Evolutionary conservation across 2,797 vertebrate genomes (phyloP).

Genomic region (Neosilurus hyrtlii): DNA sequence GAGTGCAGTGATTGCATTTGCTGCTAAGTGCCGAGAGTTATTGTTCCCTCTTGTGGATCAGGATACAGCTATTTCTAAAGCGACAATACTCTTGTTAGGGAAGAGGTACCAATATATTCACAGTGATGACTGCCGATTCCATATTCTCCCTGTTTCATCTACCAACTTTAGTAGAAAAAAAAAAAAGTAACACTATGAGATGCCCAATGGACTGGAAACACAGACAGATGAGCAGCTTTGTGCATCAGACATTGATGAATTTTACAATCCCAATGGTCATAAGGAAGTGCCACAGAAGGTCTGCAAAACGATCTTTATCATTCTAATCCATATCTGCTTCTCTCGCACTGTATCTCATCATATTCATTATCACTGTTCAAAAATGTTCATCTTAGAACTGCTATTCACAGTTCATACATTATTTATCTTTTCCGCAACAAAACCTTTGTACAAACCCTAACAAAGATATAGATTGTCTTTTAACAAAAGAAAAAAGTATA

Average conservation of each 20-base stretch:
- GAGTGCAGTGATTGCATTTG: conserved; percentile 35
- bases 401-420: neutral
- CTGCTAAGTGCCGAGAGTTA: conserved; percentile 36
- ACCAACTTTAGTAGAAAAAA: neutral
- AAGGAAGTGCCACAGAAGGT: conserved; percentile 22
- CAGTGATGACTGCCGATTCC: neutral
- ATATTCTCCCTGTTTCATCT: neutral
- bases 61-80: conserved; percentile 6
- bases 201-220: neutral
- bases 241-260: conserved; percentile 36
- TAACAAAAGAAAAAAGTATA: neutral
- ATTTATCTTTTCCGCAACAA: neutral
- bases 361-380: neutral
- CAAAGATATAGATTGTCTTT: neutral
- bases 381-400: neutral
- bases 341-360: neutral
- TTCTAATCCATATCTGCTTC: conserved; percentile 37
- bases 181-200: neutral
- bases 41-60: conserved; percentile 20
- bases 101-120: conserved; percentile 10
- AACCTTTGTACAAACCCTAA: neutral
- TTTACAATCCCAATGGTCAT: conserved; percentile 42
- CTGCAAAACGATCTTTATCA: conserved; percentile 26
- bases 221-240: conserved; percentile 22
- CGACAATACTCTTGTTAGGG: neutral